Evolutionary conservation across 2,113 vertebrate genomes (phyloP), one percentile per base, ranked within the genome.

Genomic region (Tricholaema leucomelas): DNA sequence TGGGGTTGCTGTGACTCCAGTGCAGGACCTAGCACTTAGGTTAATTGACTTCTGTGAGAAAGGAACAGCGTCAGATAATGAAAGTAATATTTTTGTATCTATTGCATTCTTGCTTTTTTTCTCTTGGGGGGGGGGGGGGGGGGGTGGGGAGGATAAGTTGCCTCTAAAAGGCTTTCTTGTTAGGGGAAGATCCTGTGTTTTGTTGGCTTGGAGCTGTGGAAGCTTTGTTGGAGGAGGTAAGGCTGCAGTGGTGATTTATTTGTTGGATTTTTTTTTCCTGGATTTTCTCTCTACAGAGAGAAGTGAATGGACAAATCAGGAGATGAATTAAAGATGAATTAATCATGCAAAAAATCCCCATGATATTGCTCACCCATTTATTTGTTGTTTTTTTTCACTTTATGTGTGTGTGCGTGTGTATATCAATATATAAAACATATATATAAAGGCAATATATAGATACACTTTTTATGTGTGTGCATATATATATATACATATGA

Each of bases 401-500:
- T n/a, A n/a, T n/a, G n/a, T n/a, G n/a, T n/a, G n/a, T n/a, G n/a
- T n/a, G n/a, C n/a, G n/a, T n/a, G n/a, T n/a, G n/a, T n/a, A n/a
- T n/a, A n/a, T n/a, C n/a, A n/a, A n/a, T n/a, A n/a, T n/a, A n/a
- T n/a, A n/a, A n/a, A n/a, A n/a, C n/a, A n/a, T n/a, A n/a, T 28
- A 20, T 0, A 28, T 33, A n/a, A n/a, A n/a, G n/a, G n/a, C 3
- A n/a, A 12, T 50, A 27, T 15, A 4, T 0, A 21, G 38, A 42
- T 7, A 24, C 40, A 6, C n/a, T n/a, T n/a, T n/a, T n/a, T n/a
- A n/a, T n/a, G n/a, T n/a, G n/a, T n/a, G n/a, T 8, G 18, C 27
- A 15, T 15, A 18, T 31, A 5, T 25, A 3, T 48, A 48, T 48
- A 2, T 35, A 4, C 12, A 18, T 14, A 58, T 35, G 36, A 38